These are phyloP conservation scores for Cepaea hortensis DNA, from an alignment of 2,888 invertebrate genomes.

Conservation along the genomic window DNA sequence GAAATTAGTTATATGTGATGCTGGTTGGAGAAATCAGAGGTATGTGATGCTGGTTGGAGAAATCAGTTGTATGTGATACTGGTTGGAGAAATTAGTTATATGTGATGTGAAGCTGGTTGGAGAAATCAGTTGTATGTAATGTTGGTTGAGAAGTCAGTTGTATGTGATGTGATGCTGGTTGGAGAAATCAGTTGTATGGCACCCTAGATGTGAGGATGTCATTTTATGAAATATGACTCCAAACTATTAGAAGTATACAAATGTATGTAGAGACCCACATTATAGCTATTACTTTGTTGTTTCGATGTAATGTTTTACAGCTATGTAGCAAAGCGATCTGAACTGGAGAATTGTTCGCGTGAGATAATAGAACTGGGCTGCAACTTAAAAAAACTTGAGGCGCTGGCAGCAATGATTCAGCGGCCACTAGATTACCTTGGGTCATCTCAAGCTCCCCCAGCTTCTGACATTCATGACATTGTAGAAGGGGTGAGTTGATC, in stretches of 20 bases:
- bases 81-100: no score
- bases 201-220: no score
- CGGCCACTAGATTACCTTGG: constrained; percentile 62
- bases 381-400: constrained; percentile 88
- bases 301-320: constrained; percentile 56
- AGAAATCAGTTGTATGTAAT: no score
- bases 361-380: constrained; percentile 88
- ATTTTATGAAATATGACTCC: no score
- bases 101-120: no score
- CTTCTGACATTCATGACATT: constrained; percentile 62
- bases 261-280: background rate
- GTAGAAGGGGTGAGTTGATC: constrained; percentile 32
- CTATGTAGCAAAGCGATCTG: constrained; percentile 68
- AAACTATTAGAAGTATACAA: background rate
- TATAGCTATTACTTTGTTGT: background rate
- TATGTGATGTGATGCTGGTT: no score
- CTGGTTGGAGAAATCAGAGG: no score
- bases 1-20: no score
- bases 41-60: no score
- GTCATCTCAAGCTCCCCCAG: constrained; percentile 63
- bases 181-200: no score
- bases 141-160: no score
- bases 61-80: no score
- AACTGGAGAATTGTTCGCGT: constrained; percentile 78
- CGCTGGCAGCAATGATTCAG: constrained; percentile 84